Evolutionary conservation across 2,113 vertebrate species (phyloP).

Genomic region (Oreochromis niloticus): DNA sequence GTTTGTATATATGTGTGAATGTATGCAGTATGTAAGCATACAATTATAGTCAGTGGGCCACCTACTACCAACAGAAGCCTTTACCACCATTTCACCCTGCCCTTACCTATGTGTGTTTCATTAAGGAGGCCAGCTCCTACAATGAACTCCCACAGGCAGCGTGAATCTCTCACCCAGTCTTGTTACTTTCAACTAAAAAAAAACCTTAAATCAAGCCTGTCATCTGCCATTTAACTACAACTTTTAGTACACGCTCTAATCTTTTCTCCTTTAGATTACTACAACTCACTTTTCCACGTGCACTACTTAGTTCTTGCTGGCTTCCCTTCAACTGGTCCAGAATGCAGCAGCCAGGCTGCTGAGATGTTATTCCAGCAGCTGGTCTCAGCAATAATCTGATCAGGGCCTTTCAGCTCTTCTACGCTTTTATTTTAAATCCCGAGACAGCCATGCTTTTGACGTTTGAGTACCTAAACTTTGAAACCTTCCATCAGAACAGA

Average conservation of each 20-base stretch:
- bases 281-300: background rate
- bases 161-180: background rate
- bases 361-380: background rate
- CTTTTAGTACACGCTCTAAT: background rate
- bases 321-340: background rate
- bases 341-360: background rate
- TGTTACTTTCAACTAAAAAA: background rate
- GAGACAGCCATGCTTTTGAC: background rate
- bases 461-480: background rate
- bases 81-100: background rate
- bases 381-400: background rate
- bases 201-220: background rate
- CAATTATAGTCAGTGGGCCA: background rate
- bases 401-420: background rate
- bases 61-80: background rate
- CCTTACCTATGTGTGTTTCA: background rate
- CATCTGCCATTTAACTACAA: background rate
- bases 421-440: background rate
- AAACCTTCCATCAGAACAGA: background rate
- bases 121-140: background rate
- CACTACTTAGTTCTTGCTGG: background rate
- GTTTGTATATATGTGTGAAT: background rate
- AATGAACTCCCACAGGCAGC: fast-evolving
- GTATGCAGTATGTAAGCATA: background rate
- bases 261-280: background rate